These are phyloP conservation scores for Macropis europaea DNA, from an alignment of 2,888 invertebrate species.

Conservation along the genomic window DNA sequence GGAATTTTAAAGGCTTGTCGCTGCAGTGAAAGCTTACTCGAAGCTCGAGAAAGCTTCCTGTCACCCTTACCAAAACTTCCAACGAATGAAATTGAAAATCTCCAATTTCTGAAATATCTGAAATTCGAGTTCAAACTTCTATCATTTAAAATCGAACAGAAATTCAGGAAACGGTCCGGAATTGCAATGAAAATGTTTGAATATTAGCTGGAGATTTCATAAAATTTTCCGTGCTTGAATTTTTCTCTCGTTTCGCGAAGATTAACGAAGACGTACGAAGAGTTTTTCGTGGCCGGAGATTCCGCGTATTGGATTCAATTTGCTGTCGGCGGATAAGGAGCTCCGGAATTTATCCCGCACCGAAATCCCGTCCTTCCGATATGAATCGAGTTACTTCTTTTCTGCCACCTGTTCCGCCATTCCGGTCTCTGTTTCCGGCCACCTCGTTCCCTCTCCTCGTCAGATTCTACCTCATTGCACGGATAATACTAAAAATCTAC, in stretches of 20 bases:
- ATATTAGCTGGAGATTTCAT: too few species aligned
- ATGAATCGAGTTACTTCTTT: conserved; percentile 45
- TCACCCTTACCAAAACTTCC: too few species aligned
- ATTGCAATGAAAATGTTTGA: too few species aligned
- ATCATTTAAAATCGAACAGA: too few species aligned
- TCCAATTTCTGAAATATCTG: too few species aligned
- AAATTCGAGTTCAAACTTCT: too few species aligned
- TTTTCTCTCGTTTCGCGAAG: conserved; percentile 2
- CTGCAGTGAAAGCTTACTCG: conserved; percentile 25
- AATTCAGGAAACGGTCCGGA: too few species aligned
- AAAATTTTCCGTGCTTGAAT: too few species aligned
- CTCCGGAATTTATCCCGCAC: conserved; percentile 42
- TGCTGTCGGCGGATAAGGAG: conserved; percentile 37
- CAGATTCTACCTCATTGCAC: too few species aligned
- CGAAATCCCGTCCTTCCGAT: conserved; percentile 44
- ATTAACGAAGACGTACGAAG: background rate
- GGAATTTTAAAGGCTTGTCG: conserved; percentile 38
- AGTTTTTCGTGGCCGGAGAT: conserved; percentile 26
- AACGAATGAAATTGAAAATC: too few species aligned
- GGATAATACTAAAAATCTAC: too few species aligned
- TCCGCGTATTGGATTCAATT: conserved; percentile 43
- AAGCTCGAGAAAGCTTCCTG: background rate
- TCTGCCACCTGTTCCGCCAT: conserved; percentile 43
- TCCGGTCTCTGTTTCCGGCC: background rate
- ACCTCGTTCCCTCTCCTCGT: too few species aligned